These are phyloP conservation scores for Drosophila dives DNA, from an alignment of 2,888 invertebrate genomes.

Conservation along the genomic window DNA sequence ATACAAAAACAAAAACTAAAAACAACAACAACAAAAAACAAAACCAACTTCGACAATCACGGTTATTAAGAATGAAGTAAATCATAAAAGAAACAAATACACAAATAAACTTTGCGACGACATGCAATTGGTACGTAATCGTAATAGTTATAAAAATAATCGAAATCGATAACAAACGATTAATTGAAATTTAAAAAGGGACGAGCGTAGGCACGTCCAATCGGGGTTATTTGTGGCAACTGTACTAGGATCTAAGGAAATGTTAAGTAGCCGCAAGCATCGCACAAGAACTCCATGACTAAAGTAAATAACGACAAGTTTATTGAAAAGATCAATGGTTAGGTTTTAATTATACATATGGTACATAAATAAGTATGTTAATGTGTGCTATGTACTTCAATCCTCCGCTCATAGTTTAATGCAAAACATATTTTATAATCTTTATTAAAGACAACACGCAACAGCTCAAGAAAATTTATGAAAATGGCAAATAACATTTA, in stretches of 20 bases:
- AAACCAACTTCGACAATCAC: constrained; percentile 77
- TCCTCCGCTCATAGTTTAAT: constrained; percentile 32
- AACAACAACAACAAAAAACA: constrained; percentile 25
- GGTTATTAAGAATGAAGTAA: constrained; percentile 52
- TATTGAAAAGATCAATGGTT: constrained; percentile 22
- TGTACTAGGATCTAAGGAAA: constrained; percentile 38
- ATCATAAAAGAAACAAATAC: constrained; percentile 38
- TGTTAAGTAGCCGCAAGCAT: constrained; percentile 43
- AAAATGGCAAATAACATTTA: constrained; percentile 35
- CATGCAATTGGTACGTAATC: constrained; percentile 36
- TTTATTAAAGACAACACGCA: constrained; percentile 30
- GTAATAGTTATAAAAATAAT: constrained; percentile 9
- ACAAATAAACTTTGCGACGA: constrained; percentile 33
- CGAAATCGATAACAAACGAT: constrained; percentile 4
- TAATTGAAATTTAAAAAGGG: constrained; percentile 14
- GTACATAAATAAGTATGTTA: constrained; percentile 16
- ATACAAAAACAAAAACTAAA: background rate
- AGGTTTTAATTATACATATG: constrained; percentile 25
- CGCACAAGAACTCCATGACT: constrained; percentile 50
- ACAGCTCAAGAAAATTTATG: constrained; percentile 32
- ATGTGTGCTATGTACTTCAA: constrained; percentile 34
- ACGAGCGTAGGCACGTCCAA: constrained; percentile 6
- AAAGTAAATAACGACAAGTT: constrained; percentile 22
- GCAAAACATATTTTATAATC: constrained; percentile 44
- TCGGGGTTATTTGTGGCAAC: constrained; percentile 37